Conservation (phyloP, 92 coral and sea anemone species). For the Porites lobata region DNA sequence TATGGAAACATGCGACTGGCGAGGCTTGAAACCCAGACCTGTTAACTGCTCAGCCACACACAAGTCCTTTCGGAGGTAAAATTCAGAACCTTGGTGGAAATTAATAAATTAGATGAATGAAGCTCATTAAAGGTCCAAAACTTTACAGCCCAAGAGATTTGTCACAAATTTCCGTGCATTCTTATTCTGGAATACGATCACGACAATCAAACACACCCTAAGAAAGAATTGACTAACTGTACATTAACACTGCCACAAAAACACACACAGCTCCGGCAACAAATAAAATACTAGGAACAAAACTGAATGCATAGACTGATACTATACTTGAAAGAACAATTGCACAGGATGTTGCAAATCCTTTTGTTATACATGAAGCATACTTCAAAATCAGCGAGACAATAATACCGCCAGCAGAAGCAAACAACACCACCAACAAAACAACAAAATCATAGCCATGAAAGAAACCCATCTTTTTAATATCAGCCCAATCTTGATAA, state of each 20-base stretch:
- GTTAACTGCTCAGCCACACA: too few relatives aligned
- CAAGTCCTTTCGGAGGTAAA: too few relatives aligned
- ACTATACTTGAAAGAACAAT: slow-evolving; percentile 84
- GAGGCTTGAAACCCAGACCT: too few relatives aligned
- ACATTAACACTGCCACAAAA: slow-evolving; percentile 71
- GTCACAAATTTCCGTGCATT: too few relatives aligned
- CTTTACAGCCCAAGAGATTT: too few relatives aligned
- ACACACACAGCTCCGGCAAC: slow-evolving; percentile 77
- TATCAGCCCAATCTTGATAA: slow-evolving; percentile 76
- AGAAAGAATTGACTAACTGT: slow-evolving; percentile 42
- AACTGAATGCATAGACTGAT: slow-evolving; percentile 80
- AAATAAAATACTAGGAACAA: slow-evolving; percentile 77
- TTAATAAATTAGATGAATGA: too few relatives aligned
- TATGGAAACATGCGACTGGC: too few relatives aligned
- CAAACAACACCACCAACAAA: slow-evolving; percentile 72
- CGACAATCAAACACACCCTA: not conserved
- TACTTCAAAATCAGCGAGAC: slow-evolving; percentile 85
- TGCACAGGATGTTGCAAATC: slow-evolving; percentile 92
- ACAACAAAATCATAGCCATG: slow-evolving; percentile 79
- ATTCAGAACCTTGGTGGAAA: too few relatives aligned
- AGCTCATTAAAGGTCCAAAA: too few relatives aligned
- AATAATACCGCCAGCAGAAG: slow-evolving; percentile 82
- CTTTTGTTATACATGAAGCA: slow-evolving; percentile 87
- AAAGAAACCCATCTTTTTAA: slow-evolving; percentile 73
- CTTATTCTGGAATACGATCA: not conserved